Conservation (phyloP, 1,140 invertebrate genomes). For the Ceratitis capitata region DNA sequence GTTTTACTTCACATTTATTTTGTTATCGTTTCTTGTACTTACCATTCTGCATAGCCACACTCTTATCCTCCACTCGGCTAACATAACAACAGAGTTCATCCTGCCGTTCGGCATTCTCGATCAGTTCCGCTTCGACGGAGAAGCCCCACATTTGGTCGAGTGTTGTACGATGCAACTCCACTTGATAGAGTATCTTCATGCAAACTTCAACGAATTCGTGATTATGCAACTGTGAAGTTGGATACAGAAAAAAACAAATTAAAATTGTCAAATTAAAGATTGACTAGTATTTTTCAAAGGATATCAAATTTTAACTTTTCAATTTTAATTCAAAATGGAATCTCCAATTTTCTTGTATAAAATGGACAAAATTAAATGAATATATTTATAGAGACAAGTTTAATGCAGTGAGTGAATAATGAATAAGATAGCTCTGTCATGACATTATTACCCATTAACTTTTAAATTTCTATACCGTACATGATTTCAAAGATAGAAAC, state of each 20-base stretch:
- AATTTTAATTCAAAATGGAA: no score
- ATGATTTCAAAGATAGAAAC: no score
- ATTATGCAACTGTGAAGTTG: slow-evolving; percentile 88
- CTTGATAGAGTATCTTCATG: slow-evolving; percentile 96
- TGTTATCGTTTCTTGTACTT: slow-evolving; percentile 54
- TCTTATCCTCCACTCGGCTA: slow-evolving; percentile 92
- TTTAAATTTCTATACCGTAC: no score
- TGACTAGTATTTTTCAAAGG: no score
- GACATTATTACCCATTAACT: no score
- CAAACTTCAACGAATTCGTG: slow-evolving; percentile 96
- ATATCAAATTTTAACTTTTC: no score
- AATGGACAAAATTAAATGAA: no score
- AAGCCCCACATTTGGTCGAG: slow-evolving; percentile 98
- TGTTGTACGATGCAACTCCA: slow-evolving; percentile 87
- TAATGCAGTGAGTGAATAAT: no score
- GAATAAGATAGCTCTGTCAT: no score
- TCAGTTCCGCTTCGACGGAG: slow-evolving; percentile 95
- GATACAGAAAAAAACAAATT: background rate
- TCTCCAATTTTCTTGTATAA: no score
- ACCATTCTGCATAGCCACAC: slow-evolving; percentile 95
- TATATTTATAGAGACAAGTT: no score
- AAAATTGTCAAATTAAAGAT: background rate
- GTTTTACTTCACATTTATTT: background rate
- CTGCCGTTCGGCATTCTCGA: slow-evolving; percentile 94
- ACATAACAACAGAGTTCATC: slow-evolving; percentile 97